These are phyloP conservation scores for Oryzias sinensis DNA, from an alignment of 2,797 vertebrate genomes.

Conservation along the genomic window DNA sequence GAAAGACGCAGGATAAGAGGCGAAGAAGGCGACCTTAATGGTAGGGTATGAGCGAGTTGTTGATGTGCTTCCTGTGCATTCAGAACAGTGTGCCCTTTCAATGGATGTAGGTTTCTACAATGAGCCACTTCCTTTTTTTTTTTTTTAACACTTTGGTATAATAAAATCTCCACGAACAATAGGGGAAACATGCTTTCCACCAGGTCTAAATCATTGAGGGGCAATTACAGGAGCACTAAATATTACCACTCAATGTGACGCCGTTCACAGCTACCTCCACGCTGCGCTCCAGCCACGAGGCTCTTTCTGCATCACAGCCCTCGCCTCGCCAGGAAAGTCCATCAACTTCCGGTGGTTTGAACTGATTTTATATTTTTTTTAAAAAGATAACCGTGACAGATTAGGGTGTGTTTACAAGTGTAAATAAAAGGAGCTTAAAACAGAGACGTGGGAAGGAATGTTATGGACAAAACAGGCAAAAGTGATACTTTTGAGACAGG, in stretches of 20 bases:
- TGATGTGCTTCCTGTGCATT: slow-evolving; percentile 72
- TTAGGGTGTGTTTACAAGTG: no score
- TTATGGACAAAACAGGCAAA: no score
- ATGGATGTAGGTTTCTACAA: slow-evolving; percentile 54
- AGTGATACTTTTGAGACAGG: no score
- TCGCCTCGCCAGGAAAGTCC: slow-evolving; percentile 56
- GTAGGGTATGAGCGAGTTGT: slow-evolving; percentile 73
- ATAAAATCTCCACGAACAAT: slow-evolving; percentile 64
- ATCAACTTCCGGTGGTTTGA: slow-evolving; percentile 21
- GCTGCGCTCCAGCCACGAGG: slow-evolving; percentile 26
- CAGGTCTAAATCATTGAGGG: slow-evolving; percentile 48
- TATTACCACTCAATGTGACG: slow-evolving; percentile 51
- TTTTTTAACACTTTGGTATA: slow-evolving; percentile 30
- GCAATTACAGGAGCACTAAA: slow-evolving; percentile 54
- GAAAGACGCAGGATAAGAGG: slow-evolving; percentile 75
- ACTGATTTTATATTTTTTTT: no score
- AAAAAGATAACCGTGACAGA: no score
- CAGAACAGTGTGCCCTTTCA: slow-evolving; percentile 60
- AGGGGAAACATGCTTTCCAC: slow-evolving; percentile 48
- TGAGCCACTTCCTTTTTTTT: slow-evolving; percentile 44
- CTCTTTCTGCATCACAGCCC: slow-evolving; percentile 39
- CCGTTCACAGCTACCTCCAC: slow-evolving; percentile 41
- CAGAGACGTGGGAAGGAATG: no score
- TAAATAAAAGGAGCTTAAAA: no score
- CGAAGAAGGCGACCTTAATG: slow-evolving; percentile 72